Evolutionary conservation across 1,140 invertebrate genomes (phyloP).

Genomic region (Drosophila arizonae): DNA sequence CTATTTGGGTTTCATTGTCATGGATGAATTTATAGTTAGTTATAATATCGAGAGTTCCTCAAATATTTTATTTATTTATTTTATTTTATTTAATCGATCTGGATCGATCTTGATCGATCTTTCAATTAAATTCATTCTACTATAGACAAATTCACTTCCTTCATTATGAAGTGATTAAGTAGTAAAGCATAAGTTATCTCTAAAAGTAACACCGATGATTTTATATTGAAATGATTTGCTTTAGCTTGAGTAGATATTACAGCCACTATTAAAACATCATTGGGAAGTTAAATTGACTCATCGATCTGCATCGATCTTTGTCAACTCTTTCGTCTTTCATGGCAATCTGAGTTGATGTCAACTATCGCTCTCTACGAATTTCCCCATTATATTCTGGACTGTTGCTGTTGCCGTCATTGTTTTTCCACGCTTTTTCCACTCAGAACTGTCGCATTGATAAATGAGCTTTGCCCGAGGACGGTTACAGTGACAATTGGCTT

Average conservation of each 20-base stretch:
- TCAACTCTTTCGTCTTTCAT: conserved; percentile 1
- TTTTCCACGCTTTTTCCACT: conserved; percentile 54
- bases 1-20: too few species aligned
- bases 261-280: neutral
- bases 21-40: too few species aligned
- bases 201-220: too few species aligned
- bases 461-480: conserved; percentile 61
- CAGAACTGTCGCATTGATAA: conserved; percentile 60
- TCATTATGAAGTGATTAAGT: too few species aligned
- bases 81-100: too few species aligned
- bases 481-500: conserved; percentile 76
- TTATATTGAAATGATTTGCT: too few species aligned
- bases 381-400: conserved; percentile 10
- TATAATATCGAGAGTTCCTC: too few species aligned
- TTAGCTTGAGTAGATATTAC: neutral
- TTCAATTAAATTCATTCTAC: too few species aligned
- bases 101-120: too few species aligned
- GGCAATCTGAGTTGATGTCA: neutral
- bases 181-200: too few species aligned
- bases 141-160: too few species aligned
- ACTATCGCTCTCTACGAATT: conserved; percentile 20
- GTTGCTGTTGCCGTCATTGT: conserved; percentile 18
- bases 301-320: conserved; percentile 2
- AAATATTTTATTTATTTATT: too few species aligned
- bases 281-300: neutral